Percentiles rank a stretch among this genome's conserved stretches.
Conservation (phyloP, 2,888 invertebrate genomes). For the Cacoxenus indagator region DNA sequence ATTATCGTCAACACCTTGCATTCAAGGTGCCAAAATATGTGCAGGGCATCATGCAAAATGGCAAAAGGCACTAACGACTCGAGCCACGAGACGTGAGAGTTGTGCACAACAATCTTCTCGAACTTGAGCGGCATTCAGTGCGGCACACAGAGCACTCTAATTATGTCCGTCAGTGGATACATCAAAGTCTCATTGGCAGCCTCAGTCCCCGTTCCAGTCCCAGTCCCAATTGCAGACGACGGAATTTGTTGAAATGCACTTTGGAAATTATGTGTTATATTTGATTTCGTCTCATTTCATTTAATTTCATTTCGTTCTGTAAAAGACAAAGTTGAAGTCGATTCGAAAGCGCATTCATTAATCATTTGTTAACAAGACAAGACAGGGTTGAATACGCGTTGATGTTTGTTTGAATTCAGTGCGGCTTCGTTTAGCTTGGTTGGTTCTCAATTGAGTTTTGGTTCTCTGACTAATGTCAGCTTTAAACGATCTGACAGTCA, state of each 20-base stretch:
- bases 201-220: too few species aligned
- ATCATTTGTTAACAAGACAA: conserved; percentile 59
- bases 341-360: conserved; percentile 55
- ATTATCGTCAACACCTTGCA: conserved; percentile 64
- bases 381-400: conserved; percentile 28
- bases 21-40: conserved; percentile 57
- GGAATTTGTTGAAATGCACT: conserved; percentile 50
- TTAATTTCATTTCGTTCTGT: too few species aligned
- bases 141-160: conserved; percentile 44
- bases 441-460: neutral
- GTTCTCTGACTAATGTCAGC: neutral
- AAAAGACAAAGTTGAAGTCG: conserved; percentile 57
- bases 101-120: neutral
- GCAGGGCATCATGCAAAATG: conserved; percentile 60
- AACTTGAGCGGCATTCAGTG: neutral
- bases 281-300: conserved; percentile 37
- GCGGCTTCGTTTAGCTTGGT: neutral
- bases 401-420: neutral
- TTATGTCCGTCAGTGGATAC: conserved; percentile 38
- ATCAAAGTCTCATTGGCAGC: too few species aligned
- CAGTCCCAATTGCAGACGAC: too few species aligned
- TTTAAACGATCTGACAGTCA: conserved; percentile 7
- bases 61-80: conserved; percentile 55
- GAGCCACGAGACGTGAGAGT: neutral
- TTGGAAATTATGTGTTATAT: conserved; percentile 26